Conservation (phyloP, 37 sponge, comb jelly and placozoan species). For the Beroe ovata region DNA sequence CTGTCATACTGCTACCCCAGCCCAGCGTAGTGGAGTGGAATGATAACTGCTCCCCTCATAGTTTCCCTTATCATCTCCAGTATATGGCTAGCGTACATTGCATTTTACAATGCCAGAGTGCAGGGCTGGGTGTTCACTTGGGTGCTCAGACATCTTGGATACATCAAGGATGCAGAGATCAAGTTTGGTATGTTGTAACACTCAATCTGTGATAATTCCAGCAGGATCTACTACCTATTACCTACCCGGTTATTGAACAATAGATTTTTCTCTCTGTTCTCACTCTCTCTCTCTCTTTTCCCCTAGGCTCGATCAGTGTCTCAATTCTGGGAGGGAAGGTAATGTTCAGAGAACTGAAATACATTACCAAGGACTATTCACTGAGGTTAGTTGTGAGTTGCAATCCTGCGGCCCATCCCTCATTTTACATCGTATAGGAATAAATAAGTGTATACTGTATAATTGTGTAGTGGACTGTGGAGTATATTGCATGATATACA, state of each 20-base stretch:
- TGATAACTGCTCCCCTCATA: background rate
- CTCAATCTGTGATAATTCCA: too few species aligned
- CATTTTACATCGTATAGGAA: too few species aligned
- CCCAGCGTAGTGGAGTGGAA: conserved; percentile 6
- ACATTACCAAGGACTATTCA: conserved; percentile 63
- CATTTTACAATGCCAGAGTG: conserved; percentile 60
- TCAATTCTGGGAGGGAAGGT: conserved; percentile 66
- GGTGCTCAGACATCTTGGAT: conserved; percentile 33
- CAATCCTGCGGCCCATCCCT: too few species aligned
- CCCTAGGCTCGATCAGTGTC: conserved; percentile 58
- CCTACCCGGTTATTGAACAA: too few species aligned
- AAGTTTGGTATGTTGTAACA: conserved; percentile 66
- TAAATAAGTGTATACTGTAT: too few species aligned
- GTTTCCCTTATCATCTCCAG: conserved; percentile 17
- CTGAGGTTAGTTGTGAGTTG: conserved; percentile 57
- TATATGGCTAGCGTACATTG: conserved; percentile 48
- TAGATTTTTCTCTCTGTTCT: too few species aligned
- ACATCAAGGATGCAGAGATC: conserved; percentile 46
- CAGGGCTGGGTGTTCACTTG: conserved; percentile 45
- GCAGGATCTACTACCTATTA: too few species aligned
- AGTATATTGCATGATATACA: too few species aligned
- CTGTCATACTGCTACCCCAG: too few species aligned
- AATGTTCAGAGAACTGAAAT: conserved; percentile 65
- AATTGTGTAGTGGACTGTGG: too few species aligned
- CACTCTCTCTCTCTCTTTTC: too few species aligned